Evolutionary conservation across 2,113 vertebrate genomes (phyloP), one percentile per base, ranked within the genome.

Genomic region (Rattus rattus): DNA sequence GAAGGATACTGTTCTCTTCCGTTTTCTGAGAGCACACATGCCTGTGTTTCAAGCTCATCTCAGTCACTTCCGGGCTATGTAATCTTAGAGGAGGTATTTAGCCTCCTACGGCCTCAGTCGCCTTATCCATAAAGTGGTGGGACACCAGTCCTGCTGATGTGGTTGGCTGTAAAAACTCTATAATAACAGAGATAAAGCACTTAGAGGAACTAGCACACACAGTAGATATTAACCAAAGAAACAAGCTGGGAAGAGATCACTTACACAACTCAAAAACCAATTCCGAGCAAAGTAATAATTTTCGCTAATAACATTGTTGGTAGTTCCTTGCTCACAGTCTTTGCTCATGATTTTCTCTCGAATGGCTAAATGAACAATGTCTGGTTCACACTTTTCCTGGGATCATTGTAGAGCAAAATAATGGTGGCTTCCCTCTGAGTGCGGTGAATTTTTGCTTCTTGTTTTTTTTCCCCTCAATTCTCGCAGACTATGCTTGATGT

Each of bases 371-470:
- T 69, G 79, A 70, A 19, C 70, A 93, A 8, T 20, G 75, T 75
- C 13, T 54, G 7, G 28, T 54, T 81, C 13, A 26, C 3, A 49
- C 59, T 63, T 88, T 85, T 69, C 81, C 84, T n/a, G 54, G 47
- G 52, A 56, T 72, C 54, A 2, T 92, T 67, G 8, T 39, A 36
- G 72, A 86, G 49, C 52, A 12, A 79, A 67, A 72, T 92, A 96
- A n/a, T 73, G 88, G 33, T 7, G 17, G 20, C 67, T 59, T 96
- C 84, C 86, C 77, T 49, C 52, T 13, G 73, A 86, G 22, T 49
- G 90, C 96, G 95, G 63, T 80, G 30, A 36, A 16, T 61, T 96
- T 96, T 67, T 88, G 39, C 86, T 94, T 95, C 30, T 36, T 63
- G 63, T 30, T 73, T 92, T 88, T 91, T 79, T 76, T 70, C 6